Conservation (phyloP, 2,797 vertebrate species). For the Clarias laeviceps region DNA sequence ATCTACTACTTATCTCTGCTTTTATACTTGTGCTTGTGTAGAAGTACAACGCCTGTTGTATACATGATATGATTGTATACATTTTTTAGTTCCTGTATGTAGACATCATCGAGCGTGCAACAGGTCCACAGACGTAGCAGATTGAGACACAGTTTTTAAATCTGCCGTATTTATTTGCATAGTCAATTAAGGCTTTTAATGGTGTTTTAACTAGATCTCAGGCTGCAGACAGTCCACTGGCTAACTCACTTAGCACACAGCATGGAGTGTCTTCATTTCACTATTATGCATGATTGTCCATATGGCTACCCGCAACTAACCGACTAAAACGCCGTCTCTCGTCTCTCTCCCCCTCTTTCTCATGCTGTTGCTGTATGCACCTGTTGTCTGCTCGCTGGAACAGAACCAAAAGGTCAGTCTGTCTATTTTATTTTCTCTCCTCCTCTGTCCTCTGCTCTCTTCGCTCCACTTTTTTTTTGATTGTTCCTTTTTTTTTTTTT, state of each 20-base stretch:
- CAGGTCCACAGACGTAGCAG: background rate
- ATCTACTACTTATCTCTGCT: background rate
- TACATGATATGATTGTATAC: background rate
- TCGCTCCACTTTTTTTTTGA: constrained; percentile 23
- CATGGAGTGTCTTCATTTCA: constrained; percentile 52
- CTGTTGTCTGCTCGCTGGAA: constrained; percentile 45
- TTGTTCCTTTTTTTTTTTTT: background rate
- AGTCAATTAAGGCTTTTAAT: constrained; percentile 58
- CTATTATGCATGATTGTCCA: constrained; percentile 51
- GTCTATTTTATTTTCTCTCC: constrained; percentile 28
- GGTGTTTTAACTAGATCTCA: constrained; percentile 55
- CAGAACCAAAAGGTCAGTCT: constrained; percentile 59
- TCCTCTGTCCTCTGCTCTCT: constrained; percentile 2
- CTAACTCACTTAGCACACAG: constrained; percentile 54
- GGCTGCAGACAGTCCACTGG: constrained; percentile 46
- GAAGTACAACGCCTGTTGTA: background rate
- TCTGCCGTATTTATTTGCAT: constrained; percentile 37
- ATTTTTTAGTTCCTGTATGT: background rate
- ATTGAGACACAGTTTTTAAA: constrained; percentile 33
- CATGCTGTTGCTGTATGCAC: constrained; percentile 34
- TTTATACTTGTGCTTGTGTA: background rate
- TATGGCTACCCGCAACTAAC: constrained; percentile 51
- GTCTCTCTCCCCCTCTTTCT: constrained; percentile 26
- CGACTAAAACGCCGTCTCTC: constrained; percentile 29
- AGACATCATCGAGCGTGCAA: background rate